These are phyloP conservation scores for Porites lobata DNA, from an alignment of 92 coral and sea anemone species.

Conservation along the genomic window DNA sequence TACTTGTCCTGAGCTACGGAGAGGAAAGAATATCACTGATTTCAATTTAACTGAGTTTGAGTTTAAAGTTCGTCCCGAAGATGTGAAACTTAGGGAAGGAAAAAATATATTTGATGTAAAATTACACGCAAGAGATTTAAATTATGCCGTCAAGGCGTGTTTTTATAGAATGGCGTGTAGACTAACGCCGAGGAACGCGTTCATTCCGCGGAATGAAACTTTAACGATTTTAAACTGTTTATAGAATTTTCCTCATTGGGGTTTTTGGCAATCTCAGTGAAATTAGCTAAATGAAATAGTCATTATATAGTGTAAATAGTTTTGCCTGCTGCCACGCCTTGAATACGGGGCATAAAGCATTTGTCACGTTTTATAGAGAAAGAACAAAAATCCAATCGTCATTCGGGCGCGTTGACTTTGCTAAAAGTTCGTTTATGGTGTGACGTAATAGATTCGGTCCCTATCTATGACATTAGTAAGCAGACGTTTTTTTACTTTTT, in stretches of 20 bases:
- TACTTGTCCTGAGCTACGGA: too few species aligned
- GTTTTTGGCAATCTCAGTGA: neutral
- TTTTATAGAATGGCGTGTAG: neutral
- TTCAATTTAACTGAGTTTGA: neutral
- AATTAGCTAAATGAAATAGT: neutral
- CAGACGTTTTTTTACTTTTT: too few species aligned
- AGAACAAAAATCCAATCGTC: neutral
- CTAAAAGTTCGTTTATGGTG: neutral
- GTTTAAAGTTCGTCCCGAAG: neutral
- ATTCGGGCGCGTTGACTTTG: neutral
- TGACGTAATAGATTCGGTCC: neutral
- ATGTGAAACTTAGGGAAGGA: neutral
- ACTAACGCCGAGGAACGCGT: neutral
- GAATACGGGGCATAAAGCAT: neutral
- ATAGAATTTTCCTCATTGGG: neutral
- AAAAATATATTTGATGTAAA: neutral
- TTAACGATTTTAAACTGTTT: neutral
- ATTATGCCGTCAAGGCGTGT: slow-evolving; percentile 29
- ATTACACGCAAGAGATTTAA: slow-evolving; percentile 20
- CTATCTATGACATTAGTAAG: too few species aligned
- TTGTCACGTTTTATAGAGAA: slow-evolving; percentile 23
- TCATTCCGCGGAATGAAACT: neutral
- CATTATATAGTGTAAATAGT: neutral
- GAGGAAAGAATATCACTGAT: neutral
- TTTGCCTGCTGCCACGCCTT: slow-evolving; percentile 22